phyloP scores from a whole-genome alignment of 2,888 invertebrate genomes.

The Poecilobothrus nobilitatus region DNA sequence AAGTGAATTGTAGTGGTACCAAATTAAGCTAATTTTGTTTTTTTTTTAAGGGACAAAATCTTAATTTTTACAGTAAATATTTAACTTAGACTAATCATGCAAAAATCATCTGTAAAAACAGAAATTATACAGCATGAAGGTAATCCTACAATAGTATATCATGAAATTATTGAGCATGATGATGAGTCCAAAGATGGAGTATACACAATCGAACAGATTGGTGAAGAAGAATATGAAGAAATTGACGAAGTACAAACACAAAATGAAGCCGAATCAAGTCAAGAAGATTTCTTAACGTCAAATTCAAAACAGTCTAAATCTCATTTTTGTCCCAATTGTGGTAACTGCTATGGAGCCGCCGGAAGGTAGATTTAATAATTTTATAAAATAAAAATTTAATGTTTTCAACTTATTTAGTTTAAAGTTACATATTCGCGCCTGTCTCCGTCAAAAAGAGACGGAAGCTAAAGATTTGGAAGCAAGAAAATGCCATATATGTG shows the following conservation, averaged over 20 bases:
- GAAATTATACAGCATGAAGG: neutral
- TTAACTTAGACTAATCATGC: neutral
- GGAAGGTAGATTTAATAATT: constrained; percentile 22
- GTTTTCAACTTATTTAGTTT: constrained; percentile 27
- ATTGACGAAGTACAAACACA: neutral
- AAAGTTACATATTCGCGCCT: constrained; percentile 41
- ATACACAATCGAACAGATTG: neutral
- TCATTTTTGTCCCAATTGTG: constrained; percentile 42
- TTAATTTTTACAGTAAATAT: neutral
- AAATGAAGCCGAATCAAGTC: neutral
- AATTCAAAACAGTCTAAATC: constrained; percentile 27
- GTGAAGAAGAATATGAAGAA: neutral
- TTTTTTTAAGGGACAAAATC: neutral
- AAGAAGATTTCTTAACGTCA: neutral
- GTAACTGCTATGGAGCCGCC: constrained; percentile 42
- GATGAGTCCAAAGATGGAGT: neutral
- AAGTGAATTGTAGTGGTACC: neutral
- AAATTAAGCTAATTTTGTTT: neutral
- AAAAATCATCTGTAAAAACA: neutral
- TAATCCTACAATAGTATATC: neutral
- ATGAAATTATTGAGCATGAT: neutral
- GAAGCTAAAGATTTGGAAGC: constrained; percentile 36
- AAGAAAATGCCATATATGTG: constrained; percentile 40
- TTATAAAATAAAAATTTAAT: neutral
- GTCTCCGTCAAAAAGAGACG: constrained; percentile 34